Conservation (phyloP, 2,113 vertebrate species). For the Microtus ochrogaster region DNA sequence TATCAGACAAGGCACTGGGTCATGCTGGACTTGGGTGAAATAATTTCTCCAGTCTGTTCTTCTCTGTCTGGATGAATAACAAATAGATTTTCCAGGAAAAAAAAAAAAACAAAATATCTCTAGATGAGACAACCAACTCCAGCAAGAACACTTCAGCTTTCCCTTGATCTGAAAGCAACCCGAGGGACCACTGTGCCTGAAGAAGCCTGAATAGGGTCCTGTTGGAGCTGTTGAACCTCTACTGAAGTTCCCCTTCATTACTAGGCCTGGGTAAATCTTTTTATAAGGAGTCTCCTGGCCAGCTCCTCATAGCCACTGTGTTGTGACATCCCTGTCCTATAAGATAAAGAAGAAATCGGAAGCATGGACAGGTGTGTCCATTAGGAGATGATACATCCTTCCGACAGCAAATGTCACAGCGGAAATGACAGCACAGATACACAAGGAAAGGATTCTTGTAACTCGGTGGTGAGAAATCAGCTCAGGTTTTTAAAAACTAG, state of each 20-base stretch:
- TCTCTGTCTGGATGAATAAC: not conserved
- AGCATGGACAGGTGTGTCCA: not conserved
- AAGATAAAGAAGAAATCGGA: not conserved
- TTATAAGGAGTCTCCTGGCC: not conserved
- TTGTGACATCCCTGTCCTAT: not conserved
- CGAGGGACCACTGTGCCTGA: not conserved
- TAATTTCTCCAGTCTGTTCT: not conserved
- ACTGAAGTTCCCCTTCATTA: not conserved
- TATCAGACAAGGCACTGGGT: not conserved
- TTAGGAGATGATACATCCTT: not conserved
- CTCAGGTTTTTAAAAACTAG: not conserved
- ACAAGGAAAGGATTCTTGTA: not conserved
- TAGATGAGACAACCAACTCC: not conserved
- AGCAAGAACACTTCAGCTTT: not conserved
- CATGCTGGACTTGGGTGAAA: not conserved
- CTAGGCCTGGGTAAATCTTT: not conserved
- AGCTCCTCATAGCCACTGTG: not conserved
- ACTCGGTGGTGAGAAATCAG: not conserved
- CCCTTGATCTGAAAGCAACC: not conserved
- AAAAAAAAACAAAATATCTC: too few relatives aligned
- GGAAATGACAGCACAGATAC: not conserved
- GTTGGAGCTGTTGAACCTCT: not conserved
- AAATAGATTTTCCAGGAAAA: not conserved
- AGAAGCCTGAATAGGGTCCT: not conserved
- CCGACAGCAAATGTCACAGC: not conserved